These are phyloP conservation scores for Amazona guildingii DNA, from an alignment of 2,113 vertebrate genomes.

Conservation along the genomic window DNA sequence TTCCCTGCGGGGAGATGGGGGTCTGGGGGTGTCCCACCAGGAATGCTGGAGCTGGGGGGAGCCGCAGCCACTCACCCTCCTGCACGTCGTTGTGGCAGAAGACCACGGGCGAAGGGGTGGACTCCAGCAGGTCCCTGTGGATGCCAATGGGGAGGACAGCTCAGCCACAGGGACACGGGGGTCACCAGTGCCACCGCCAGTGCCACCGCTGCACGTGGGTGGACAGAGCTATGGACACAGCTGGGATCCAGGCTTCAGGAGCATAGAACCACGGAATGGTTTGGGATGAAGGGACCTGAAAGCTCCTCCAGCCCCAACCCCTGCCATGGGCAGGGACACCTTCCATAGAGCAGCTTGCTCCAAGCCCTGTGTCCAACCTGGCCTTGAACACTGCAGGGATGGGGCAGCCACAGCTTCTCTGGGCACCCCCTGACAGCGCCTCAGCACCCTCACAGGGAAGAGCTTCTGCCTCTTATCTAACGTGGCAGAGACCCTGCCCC, in stretches of 20 bases:
- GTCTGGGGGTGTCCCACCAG: background rate
- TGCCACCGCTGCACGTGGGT: accelerated
- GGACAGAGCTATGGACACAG: background rate
- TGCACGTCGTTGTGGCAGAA: constrained; percentile 96
- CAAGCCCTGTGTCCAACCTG: no score
- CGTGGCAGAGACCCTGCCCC: no score
- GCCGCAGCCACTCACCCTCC: constrained; percentile 81
- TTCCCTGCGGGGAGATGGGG: constrained; percentile 76
- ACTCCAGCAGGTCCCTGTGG: constrained; percentile 79
- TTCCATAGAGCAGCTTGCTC: background rate
- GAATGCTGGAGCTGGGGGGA: background rate
- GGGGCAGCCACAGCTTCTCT: background rate
- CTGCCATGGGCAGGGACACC: no score
- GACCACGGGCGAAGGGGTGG: constrained; percentile 88
- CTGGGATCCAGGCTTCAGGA: background rate
- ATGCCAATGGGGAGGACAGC: background rate
- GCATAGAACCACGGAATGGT: background rate
- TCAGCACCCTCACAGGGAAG: background rate
- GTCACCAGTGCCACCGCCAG: background rate
- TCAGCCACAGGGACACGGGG: background rate
- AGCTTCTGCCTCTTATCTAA: background rate
- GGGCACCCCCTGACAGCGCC: background rate
- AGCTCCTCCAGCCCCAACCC: background rate
- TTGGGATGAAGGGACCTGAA: background rate
- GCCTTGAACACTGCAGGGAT: no score